Percentiles rank a stretch among this genome's conserved stretches.
phyloP scores from a whole-genome alignment of 2,797 vertebrate species.

The Mycteria americana region DNA sequence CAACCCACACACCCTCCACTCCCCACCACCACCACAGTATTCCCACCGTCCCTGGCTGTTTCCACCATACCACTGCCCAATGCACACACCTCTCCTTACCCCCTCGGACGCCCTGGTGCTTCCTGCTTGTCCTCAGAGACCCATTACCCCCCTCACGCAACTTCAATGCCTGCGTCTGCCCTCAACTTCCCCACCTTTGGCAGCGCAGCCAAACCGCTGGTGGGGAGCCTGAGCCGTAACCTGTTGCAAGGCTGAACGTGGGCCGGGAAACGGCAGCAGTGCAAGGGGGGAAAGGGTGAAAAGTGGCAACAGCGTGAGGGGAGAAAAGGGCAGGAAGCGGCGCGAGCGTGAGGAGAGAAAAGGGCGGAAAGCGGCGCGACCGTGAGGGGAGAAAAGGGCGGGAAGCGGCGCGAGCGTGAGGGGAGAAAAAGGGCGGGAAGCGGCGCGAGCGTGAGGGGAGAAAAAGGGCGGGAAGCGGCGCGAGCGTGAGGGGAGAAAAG shows the following conservation, averaged over 20 bases:
- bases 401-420: accelerated
- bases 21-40: accelerated
- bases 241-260: neutral
- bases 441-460: too few species aligned
- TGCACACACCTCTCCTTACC: neutral
- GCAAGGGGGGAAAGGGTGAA: neutral
- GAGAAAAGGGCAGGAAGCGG: neutral
- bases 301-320: neutral
- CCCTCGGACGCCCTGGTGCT: neutral
- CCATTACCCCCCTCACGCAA: neutral
- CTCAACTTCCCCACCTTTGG: too few species aligned
- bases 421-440: neutral
- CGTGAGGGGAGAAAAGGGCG: neutral
- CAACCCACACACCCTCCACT: neutral
- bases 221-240: neutral
- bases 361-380: accelerated
- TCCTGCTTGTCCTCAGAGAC: neutral
- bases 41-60: neutral
- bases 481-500: neutral
- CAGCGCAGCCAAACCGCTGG: neutral
- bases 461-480: too few species aligned
- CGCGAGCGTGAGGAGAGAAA: too few species aligned
- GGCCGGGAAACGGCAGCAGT: neutral
- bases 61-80: too few species aligned
- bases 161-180: neutral